Conservation (phyloP, 1,140 invertebrate genomes). For the Neoseiulus cucumeris region DNA sequence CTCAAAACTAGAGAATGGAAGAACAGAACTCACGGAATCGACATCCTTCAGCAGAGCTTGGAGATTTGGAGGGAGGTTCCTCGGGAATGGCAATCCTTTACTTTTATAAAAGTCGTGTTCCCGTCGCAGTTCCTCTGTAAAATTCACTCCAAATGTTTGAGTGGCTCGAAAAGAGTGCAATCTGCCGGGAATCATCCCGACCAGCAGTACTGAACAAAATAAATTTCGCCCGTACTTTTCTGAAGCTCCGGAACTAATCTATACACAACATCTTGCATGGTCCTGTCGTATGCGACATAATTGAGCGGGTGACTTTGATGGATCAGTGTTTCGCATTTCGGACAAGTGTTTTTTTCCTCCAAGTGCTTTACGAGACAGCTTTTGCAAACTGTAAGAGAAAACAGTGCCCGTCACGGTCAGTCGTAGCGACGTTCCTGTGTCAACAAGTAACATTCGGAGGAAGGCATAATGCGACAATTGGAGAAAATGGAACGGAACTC, state of each 20-base stretch:
- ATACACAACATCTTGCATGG: conserved; percentile 96
- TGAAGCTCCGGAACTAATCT: conserved; percentile 82
- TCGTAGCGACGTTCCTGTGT: neutral
- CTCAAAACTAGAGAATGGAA: no score
- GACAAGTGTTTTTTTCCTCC: conserved; percentile 90
- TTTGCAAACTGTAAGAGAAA: conserved; percentile 61
- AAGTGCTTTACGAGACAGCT: conserved; percentile 91
- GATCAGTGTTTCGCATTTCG: conserved; percentile 85
- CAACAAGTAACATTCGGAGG: neutral
- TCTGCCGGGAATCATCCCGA: neutral
- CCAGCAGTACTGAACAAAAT: conserved; percentile 11
- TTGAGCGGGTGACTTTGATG: conserved; percentile 91
- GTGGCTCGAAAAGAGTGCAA: neutral
- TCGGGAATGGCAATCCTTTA: conserved; percentile 21
- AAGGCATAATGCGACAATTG: neutral
- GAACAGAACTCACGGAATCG: neutral
- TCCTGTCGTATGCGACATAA: conserved; percentile 90
- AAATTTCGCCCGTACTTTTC: conserved; percentile 37
- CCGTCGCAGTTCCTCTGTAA: conserved; percentile 21
- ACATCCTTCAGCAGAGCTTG: conserved; percentile 9
- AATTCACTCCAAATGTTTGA: no score
- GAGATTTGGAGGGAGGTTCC: conserved; percentile 14
- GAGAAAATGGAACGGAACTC: conserved; percentile 16
- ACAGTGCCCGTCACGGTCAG: neutral
- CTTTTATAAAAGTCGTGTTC: conserved; percentile 22